Evolutionary conservation across 2,797 vertebrate genomes (phyloP).

Genomic region (Brachymystax lenok): DNA sequence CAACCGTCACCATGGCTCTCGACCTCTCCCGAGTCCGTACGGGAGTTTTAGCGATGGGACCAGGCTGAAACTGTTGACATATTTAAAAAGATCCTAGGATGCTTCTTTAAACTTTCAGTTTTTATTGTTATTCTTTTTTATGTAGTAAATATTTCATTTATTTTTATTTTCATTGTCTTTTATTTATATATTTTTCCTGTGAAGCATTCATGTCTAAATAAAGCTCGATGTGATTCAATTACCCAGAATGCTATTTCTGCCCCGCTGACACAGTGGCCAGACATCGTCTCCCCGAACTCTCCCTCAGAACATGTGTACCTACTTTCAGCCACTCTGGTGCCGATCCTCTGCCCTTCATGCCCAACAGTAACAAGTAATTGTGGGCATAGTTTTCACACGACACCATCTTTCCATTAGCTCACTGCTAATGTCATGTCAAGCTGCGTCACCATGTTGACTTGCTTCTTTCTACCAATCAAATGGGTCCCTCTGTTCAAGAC

Average conservation of each 20-base stretch:
- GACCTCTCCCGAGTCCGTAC: too few relatives aligned
- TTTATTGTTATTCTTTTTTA: too few relatives aligned
- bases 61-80: too few relatives aligned
- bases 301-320: not conserved
- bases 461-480: not conserved
- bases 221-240: not conserved
- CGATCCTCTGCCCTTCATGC: not conserved
- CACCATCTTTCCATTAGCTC: slow-evolving; percentile 6
- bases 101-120: too few relatives aligned
- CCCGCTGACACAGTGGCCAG: not conserved
- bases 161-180: too few relatives aligned
- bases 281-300: not conserved
- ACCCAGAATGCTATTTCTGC: not conserved
- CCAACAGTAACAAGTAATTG: not conserved
- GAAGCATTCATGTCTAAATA: too few relatives aligned
- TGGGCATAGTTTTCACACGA: not conserved
- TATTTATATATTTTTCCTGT: too few relatives aligned
- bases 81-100: too few relatives aligned
- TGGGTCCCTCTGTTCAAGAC: not conserved
- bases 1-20: too few relatives aligned
- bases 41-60: too few relatives aligned
- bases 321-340: not conserved
- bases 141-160: too few relatives aligned
- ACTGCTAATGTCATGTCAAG: not conserved
- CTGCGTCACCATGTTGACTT: not conserved